These are phyloP conservation scores for Ctenochaetus hawaiiensis DNA, from an alignment of 2,797 vertebrate genomes.

Conservation along the genomic window DNA sequence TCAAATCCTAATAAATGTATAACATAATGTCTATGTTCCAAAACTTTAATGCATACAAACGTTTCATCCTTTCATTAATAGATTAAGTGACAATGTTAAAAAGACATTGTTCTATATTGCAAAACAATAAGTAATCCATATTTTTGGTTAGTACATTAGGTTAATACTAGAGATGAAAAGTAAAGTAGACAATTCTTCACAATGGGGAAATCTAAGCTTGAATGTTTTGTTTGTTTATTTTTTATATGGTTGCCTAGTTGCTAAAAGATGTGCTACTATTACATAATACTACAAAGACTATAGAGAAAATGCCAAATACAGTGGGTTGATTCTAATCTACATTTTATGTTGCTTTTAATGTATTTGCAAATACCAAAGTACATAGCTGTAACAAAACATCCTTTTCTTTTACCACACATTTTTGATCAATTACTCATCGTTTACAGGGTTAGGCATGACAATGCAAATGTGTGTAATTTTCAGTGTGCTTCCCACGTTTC, in stretches of 20 bases:
- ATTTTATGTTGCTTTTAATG: not conserved
- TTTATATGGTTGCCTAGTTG: not conserved
- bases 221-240: not conserved
- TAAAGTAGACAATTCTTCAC: not conserved
- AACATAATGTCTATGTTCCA: not conserved
- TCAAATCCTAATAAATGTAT: not conserved
- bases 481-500: not conserved
- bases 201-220: not conserved
- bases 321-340: too few relatives aligned
- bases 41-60: not conserved
- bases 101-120: too few relatives aligned
- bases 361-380: not conserved
- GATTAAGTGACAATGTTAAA: too few relatives aligned
- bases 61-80: too few relatives aligned
- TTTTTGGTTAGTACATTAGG: not conserved
- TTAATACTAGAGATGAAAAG: not conserved
- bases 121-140: too few relatives aligned
- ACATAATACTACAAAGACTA: not conserved
- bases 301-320: not conserved
- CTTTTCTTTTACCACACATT: not conserved
- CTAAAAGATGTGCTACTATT: too few relatives aligned
- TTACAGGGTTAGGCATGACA: not conserved
- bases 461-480: slow-evolving; percentile 9
- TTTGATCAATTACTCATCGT: slow-evolving; percentile 7
- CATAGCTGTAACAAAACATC: not conserved